Evolutionary conservation across 2,113 vertebrate genomes (phyloP), one percentile per base, ranked within the genome.

Genomic region (Anthoscopus minutus): DNA sequence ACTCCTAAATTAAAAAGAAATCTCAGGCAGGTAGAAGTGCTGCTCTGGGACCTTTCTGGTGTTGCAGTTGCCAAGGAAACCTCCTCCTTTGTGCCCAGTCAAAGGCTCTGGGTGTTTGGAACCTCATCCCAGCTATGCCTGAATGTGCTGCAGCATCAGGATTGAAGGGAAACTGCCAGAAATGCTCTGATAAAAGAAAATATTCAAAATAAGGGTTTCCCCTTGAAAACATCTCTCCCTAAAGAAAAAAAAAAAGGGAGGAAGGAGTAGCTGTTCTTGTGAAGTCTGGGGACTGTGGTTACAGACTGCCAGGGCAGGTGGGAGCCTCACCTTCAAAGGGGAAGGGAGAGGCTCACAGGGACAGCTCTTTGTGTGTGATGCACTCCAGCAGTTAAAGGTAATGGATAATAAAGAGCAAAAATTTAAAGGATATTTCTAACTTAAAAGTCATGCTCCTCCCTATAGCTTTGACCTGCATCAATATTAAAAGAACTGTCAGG

Each of bases 41-140:
- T 86, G 64, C 88, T 92, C 53, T 78, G 92, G 86, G 93, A 96
- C 82, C 42, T 80, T 91, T 88, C 58, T 86, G 67, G 78, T 48
- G 66, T 81, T 93, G 73, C 5, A 0, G 97, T 98, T 98, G 85
- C 97, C 95, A 97, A 79, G 96, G 97, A 89, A 98, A 98, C 97
- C 2, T 15, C 42, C 94, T 96, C 87, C 69, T 95, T 87, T 95
- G 86, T 96, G 96, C 96, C 94, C 86, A 94, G 96, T 74, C 89
- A 94, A 97, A 97, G 85, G 92, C 93, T 67, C 21, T 90, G 81
- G 48, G 93, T 96, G 86, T 74, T 90, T 83, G 90, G 91, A 97
- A 44, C 61, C 44, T 84, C 61, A 62, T 97, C 83, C 90, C 95
- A 96, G 91, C 90, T 94, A 86, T 44, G 85, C 44, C 80, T 77